These are phyloP conservation scores for Eupithecia insigniata DNA, from an alignment of 2,888 invertebrate genomes.

Conservation along the genomic window DNA sequence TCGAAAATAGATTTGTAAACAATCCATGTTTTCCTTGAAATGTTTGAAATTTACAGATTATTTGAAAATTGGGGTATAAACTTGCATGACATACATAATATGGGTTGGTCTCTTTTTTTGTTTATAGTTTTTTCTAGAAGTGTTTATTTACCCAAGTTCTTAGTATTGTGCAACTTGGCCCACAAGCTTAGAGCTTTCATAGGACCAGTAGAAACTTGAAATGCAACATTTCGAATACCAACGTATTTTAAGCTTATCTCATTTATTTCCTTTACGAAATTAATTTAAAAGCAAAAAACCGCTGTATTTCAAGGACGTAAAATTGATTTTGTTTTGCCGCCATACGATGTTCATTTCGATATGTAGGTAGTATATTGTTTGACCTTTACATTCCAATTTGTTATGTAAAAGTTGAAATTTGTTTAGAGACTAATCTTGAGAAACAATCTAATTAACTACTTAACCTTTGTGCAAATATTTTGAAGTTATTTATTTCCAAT, in stretches of 20 bases:
- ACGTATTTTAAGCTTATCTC: neutral
- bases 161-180: neutral
- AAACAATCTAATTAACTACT: neutral
- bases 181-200: neutral
- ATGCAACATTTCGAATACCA: neutral
- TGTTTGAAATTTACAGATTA: constrained; percentile 23
- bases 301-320: neutral
- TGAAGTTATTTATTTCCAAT: neutral
- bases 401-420: neutral
- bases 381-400: constrained; percentile 4
- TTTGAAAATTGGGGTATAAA: neutral
- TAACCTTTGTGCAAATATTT: neutral
- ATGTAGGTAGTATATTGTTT: neutral
- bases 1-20: constrained; percentile 34
- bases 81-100: neutral
- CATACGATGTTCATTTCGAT: neutral
- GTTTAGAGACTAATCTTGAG: neutral
- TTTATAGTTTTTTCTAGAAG: neutral
- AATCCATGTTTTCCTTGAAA: constrained; percentile 25
- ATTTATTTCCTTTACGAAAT: neutral
- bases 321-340: neutral
- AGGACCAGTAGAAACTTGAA: neutral
- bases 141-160: neutral
- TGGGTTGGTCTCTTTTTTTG: neutral
- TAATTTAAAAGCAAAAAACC: neutral